Percentiles rank a stretch among this genome's conserved stretches.
Conservation (phyloP, 2,888 invertebrate species). For the Eristalis pertinax region DNA sequence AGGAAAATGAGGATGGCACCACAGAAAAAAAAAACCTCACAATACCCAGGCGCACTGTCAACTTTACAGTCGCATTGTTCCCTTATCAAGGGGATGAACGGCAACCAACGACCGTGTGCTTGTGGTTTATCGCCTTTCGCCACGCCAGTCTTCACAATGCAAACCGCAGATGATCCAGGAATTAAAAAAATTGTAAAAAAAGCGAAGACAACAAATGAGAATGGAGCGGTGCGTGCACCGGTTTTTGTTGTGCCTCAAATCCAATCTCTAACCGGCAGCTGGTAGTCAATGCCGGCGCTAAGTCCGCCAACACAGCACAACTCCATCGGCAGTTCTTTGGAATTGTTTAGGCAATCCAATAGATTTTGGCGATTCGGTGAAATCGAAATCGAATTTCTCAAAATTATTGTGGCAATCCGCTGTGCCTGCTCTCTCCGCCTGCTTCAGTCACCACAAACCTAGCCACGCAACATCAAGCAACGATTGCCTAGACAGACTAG, state of each 20-base stretch:
- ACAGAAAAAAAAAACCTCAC: not conserved
- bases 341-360: not conserved
- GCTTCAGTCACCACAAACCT: not conserved
- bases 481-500: slow-evolving; percentile 5
- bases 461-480: not conserved
- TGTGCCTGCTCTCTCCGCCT: not conserved
- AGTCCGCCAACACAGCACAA: slow-evolving; percentile 29
- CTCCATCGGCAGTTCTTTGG: slow-evolving; percentile 19
- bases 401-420: slow-evolving; percentile 35
- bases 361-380: not conserved
- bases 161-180: slow-evolving; percentile 48
- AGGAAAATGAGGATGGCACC: not conserved
- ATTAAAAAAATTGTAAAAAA: slow-evolving; percentile 15
- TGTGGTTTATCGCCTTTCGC: slow-evolving; percentile 62
- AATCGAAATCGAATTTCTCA: slow-evolving; percentile 7
- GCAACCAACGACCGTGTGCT: slow-evolving; percentile 39
- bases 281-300: slow-evolving; percentile 48
- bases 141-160: slow-evolving; percentile 45
- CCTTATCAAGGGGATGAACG: slow-evolving; percentile 59
- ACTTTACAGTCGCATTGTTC: slow-evolving; percentile 47
- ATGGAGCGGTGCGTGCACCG: slow-evolving; percentile 38
- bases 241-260: slow-evolving; percentile 33
- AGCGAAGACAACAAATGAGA: slow-evolving; percentile 29
- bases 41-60: slow-evolving; percentile 21
- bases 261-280: slow-evolving; percentile 53